Base-by-base conservation (phyloP, 1,140 invertebrate genomes). In the Maniola jurtina region DNA sequence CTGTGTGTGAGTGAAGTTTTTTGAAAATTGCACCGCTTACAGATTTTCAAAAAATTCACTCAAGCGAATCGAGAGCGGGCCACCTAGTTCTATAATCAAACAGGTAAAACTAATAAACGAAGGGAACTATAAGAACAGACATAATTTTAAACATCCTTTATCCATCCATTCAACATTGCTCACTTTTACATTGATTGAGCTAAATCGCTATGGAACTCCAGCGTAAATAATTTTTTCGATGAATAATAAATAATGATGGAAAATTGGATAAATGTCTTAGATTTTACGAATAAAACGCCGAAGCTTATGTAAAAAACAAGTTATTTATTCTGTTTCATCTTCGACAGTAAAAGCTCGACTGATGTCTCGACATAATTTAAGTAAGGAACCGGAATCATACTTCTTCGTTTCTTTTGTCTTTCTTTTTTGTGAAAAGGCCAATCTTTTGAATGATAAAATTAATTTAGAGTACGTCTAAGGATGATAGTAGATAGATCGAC, bases 271-370 rank as follows among this genome's bases (percentile, higher is more conserved):
- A 33, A 11, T 11, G 0, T 16, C 48, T 52, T 2, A 16, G 14
- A 52, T 11, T 52, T 16, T 55, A 35, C 54, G 34, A 11, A 34
- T 9, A 35, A 55, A 55, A 55, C 35, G 54, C 7, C 54, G 33
- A 35, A 55, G 25, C 6, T 15, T 14, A 55, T 35, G 54, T 15
- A 52, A 25, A 25, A 34, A 55, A 55, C 54, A 55, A 55, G 54
- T 36, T 55, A 55, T 55, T 55, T 55, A 34, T 55, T 35, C 54
- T 35, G 34, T 55, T 55, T 55, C 11, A 55, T 55, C 54, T 35
- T 55, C 54, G 13, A 35, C 25, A 55, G 35, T 55, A 55, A 55
- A 55, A 11, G 9, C 8, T 36, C 54, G 5, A 13, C 10, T 8
- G 42, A 45, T 6, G 45, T 48, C 25, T 52, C 48, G 48, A 52